These are phyloP conservation scores for Silurus meridionalis DNA, from an alignment of 2,113 vertebrate genomes.

Conservation along the genomic window DNA sequence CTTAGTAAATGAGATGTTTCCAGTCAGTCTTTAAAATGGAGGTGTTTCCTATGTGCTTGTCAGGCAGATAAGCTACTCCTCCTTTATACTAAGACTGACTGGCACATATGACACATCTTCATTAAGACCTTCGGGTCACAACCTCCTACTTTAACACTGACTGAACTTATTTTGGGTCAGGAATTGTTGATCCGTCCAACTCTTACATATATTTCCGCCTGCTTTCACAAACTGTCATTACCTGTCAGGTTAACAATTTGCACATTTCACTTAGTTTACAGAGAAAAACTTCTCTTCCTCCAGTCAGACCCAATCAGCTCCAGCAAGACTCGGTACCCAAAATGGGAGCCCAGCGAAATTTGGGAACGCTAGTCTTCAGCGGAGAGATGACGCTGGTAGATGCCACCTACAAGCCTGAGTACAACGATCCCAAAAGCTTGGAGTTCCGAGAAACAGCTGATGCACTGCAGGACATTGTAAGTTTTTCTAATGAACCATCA, in stretches of 20 bases:
- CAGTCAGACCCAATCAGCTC: constrained; percentile 58
- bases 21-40: too few species aligned
- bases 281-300: neutral
- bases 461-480: constrained; percentile 64
- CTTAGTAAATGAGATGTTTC: too few species aligned
- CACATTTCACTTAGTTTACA: too few species aligned
- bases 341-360: neutral
- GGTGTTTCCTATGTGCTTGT: too few species aligned
- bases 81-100: neutral
- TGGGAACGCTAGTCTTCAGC: constrained; percentile 62
- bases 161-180: too few species aligned
- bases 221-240: neutral
- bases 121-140: too few species aligned
- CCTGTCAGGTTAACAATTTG: neutral
- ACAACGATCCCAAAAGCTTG: constrained; percentile 63
- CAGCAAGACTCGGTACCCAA: neutral
- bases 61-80: too few species aligned
- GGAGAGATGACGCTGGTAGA: constrained; percentile 64
- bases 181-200: too few species aligned
- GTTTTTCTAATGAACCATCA: constrained; percentile 42
- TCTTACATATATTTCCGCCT: too few species aligned
- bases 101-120: neutral
- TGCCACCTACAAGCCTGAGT: constrained; percentile 53
- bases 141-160: too few species aligned
- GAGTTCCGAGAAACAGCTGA: constrained; percentile 55